These are phyloP conservation scores for Tauraco erythrolophus DNA, from an alignment of 2,113 vertebrate species.

Conservation along the genomic window DNA sequence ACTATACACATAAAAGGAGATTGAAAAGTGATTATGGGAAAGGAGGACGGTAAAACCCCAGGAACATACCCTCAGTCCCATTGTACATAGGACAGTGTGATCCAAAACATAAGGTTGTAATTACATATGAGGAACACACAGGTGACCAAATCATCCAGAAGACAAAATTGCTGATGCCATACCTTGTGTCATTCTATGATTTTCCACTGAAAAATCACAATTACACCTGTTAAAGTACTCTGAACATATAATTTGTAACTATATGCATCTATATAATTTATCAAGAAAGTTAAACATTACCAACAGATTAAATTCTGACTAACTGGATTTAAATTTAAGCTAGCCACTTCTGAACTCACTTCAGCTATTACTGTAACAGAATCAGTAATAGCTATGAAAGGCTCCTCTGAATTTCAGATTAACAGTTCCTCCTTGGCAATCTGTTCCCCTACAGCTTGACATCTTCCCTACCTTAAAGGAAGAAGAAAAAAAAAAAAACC, in stretches of 20 bases:
- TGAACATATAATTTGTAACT: neutral
- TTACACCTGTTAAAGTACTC: neutral
- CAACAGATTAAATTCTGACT: neutral
- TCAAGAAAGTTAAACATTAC: neutral
- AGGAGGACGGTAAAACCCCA: neutral
- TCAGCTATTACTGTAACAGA: neutral
- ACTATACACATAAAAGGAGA: neutral
- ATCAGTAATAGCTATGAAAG: neutral
- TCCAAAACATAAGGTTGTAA: neutral
- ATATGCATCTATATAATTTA: neutral
- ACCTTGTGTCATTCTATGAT: neutral
- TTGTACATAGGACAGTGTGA: accelerated
- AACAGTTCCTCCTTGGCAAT: neutral
- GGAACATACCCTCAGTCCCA: neutral
- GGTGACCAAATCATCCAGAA: neutral
- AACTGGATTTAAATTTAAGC: neutral
- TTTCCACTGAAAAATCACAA: neutral
- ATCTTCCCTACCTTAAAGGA: neutral
- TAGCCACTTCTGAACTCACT: neutral
- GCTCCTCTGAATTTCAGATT: neutral
- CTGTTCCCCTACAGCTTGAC: neutral
- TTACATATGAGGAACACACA: neutral
- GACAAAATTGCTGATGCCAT: neutral
- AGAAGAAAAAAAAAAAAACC: neutral
- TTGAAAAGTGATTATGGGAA: neutral